These are phyloP conservation scores for Sturnus vulgaris DNA, from an alignment of 2,113 vertebrate species.

Conservation along the genomic window DNA sequence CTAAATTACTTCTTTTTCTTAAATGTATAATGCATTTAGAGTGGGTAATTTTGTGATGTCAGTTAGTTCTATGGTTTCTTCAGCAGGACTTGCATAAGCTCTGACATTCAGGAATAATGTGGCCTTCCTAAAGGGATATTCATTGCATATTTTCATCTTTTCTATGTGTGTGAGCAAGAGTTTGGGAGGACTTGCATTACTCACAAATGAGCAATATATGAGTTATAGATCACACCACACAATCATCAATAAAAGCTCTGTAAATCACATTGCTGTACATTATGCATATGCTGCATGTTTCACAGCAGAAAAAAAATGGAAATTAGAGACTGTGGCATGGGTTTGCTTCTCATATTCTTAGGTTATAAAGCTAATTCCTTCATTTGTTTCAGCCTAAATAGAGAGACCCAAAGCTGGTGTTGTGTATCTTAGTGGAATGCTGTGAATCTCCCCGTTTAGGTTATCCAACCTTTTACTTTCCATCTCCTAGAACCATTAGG, in stretches of 20 bases:
- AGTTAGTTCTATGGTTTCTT: not conserved
- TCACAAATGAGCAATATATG: slow-evolving; percentile 47
- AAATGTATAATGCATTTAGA: not conserved
- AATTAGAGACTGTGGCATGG: not conserved
- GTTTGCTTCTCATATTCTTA: not conserved
- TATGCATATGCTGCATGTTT: slow-evolving; percentile 28
- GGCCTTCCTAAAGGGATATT: not conserved
- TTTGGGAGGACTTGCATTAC: slow-evolving; percentile 35
- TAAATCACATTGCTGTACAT: not conserved
- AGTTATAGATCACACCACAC: slow-evolving; percentile 42
- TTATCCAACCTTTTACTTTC: not conserved
- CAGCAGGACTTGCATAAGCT: not conserved
- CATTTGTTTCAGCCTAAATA: not conserved
- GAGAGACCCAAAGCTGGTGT: not conserved
- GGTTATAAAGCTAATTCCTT: not conserved
- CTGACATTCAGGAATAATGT: slow-evolving; percentile 34
- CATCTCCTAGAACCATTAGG: not conserved
- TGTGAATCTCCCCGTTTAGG: not conserved
- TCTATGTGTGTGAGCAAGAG: not conserved
- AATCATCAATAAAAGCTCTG: slow-evolving; percentile 38
- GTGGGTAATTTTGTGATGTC: not conserved
- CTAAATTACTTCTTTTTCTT: not conserved
- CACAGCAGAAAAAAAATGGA: not conserved
- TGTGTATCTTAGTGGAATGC: not conserved
- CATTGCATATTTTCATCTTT: not conserved